phyloP scores from a whole-genome alignment of 2,113 vertebrate species.

The Platycercus adscitus region DNA sequence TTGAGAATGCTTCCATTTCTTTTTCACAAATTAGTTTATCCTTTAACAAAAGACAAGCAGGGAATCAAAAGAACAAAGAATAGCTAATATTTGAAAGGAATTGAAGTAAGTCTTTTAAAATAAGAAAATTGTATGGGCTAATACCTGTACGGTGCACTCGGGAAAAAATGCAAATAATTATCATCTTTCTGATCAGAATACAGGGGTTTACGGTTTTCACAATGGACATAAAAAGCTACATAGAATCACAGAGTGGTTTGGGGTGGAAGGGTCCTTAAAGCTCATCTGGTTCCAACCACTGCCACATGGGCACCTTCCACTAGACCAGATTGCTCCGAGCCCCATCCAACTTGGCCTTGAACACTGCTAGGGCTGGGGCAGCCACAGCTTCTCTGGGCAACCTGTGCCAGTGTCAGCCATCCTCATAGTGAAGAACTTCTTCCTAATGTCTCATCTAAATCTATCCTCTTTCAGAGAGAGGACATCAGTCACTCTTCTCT shows the following conservation, averaged over 20 bases:
- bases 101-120: background rate
- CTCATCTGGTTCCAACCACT: background rate
- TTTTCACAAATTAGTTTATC: background rate
- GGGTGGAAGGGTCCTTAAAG: background rate
- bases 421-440: background rate
- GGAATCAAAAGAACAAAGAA: background rate
- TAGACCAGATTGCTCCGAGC: background rate
- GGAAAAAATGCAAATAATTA: background rate
- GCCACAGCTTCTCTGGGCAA: background rate
- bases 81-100: background rate
- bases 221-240: background rate
- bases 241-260: background rate
- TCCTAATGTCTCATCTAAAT: background rate
- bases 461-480: background rate
- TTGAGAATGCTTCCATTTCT: background rate
- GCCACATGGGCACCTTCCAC: background rate
- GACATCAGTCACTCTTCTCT: background rate
- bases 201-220: background rate
- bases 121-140: background rate
- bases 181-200: background rate
- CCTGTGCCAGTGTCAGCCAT: background rate
- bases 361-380: background rate
- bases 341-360: too few relatives aligned
- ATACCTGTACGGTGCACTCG: background rate
- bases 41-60: background rate